Base-by-base conservation (phyloP, 1,140 invertebrate species). In the Nasonia longicornis region DNA sequence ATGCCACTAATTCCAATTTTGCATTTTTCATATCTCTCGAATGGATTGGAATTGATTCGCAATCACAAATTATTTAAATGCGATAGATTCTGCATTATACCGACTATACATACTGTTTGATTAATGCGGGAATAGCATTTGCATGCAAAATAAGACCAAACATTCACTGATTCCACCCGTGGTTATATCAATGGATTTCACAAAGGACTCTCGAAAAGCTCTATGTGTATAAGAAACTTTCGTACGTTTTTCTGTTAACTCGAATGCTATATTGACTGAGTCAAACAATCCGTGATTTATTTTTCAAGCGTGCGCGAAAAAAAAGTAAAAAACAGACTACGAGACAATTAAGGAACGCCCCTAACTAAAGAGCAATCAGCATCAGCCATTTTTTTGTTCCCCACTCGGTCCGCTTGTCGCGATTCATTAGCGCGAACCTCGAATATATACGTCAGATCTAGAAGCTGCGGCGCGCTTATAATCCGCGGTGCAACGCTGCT, bases 401-500 rank as follows among this genome's bases (percentile, higher is more conserved):
- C 35, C 26, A 10, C 48, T 20, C 35, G 70, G 38, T 64, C 29
- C 16, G 14, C 63, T 45, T 26, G 75, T 77, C 42, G 76, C 64
- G 64, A 52, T 77, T 77, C 76, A 77, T 77, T 77, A 77, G 42
- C 42, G 76, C 76, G 22, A 63, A 58, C 48, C 31, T 35, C 35
- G 8, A 22, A 64, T 63, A 42, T 42, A 29, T 52, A 74, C n/a
- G 20, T 58, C 64, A 4, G 64, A 31, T 67, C 22, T 67, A 20
- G 70, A 16, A 31, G 70, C 31, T 31, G 70, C 70, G 20, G 12
- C 8, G n/a, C n/a, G 31, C 35, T 38, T n/a, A 29, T 31, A 67
- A 26, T 67, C 64, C 6, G 52, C 20, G 6, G 52, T 58, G 52
- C 52, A 58, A 58, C 52, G 52, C 6, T 14, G 16, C 20, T 7